phyloP scores from a whole-genome alignment of 2,797 vertebrate species.

The Bryconaethiops microstoma region DNA sequence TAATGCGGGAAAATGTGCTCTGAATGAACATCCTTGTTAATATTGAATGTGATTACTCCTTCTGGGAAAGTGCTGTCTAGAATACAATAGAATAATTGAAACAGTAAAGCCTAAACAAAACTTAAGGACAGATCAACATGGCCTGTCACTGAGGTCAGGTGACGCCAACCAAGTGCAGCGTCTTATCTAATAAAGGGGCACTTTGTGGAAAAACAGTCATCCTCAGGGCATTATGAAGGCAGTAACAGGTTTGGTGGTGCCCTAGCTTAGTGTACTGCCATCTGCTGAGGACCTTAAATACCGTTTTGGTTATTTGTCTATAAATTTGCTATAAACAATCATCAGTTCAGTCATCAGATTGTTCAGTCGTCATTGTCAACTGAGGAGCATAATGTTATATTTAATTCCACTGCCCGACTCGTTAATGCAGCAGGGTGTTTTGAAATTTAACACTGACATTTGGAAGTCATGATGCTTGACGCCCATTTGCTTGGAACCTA shows the following conservation, averaged over 20 bases:
- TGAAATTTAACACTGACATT: conserved; percentile 14
- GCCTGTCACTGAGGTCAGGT: not conserved
- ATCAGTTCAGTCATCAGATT: not conserved
- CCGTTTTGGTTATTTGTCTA: not conserved
- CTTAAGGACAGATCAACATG: conserved; percentile 35
- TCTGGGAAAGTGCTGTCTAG: conserved; percentile 71
- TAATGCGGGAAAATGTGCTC: conserved; percentile 77
- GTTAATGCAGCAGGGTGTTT: conserved; percentile 5
- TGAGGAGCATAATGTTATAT: not conserved
- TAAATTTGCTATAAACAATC: not conserved
- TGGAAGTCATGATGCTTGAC: conserved; percentile 17
- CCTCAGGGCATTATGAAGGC: not conserved
- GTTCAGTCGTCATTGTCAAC: not conserved
- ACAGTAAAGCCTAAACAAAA: conserved; percentile 67
- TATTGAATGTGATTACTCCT: conserved; percentile 77
- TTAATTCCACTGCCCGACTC: not conserved
- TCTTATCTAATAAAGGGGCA: not conserved
- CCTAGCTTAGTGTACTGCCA: not conserved
- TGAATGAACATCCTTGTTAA: conserved; percentile 77
- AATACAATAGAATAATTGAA: conserved; percentile 65
- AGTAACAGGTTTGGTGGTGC: not conserved
- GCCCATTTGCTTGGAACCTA: not conserved
- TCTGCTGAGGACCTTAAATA: not conserved
- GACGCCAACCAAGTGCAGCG: not conserved
- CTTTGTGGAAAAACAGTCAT: not conserved